phyloP scores from a whole-genome alignment of 2,113 vertebrate genomes.

The Calypte anna region DNA sequence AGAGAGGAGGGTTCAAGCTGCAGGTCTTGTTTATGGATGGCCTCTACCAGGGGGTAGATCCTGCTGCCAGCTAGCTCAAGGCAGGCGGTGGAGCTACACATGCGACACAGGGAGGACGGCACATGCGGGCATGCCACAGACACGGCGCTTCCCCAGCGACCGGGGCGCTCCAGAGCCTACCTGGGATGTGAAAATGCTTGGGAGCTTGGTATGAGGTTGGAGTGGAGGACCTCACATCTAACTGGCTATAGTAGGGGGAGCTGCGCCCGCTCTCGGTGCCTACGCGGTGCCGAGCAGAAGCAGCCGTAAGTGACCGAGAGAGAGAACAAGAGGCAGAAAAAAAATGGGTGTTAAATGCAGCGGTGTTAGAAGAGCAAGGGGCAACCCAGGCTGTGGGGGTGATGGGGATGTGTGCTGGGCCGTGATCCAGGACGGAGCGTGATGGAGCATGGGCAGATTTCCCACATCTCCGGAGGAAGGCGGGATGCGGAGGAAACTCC shows the following conservation, averaged over 20 bases:
- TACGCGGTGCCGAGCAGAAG: constrained; percentile 85
- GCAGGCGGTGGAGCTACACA: constrained; percentile 49
- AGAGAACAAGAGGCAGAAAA: constrained; percentile 78
- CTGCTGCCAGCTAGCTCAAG: constrained; percentile 66
- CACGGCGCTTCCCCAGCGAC: constrained; percentile 12
- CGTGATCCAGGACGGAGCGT: background rate
- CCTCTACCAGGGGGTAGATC: constrained; percentile 42
- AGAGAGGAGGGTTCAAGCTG: constrained; percentile 38
- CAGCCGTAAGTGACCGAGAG: constrained; percentile 78
- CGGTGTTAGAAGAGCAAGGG: constrained; percentile 32
- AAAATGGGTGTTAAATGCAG: constrained; percentile 65
- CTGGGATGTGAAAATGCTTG: constrained; percentile 99
- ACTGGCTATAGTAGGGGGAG: constrained; percentile 97
- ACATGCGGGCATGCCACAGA: constrained; percentile 71
- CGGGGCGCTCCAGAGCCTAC: constrained; percentile 83
- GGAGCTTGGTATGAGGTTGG: constrained; percentile 96
- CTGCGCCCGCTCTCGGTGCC: constrained; percentile 98
- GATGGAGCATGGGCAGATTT: background rate
- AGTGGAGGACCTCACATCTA: constrained; percentile 92
- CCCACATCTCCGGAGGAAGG: background rate
- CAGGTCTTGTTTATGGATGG: constrained; percentile 74
- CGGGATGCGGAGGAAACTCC: background rate
- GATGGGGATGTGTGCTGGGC: background rate
- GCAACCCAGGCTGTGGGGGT: background rate
- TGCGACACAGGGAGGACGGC: constrained; percentile 41